Evolutionary conservation across 30 jellyfish, hydroid and myxozoan genomes (phyloP), one percentile per base, ranked within the genome.

Genomic region (Catostylus mosaicus): DNA sequence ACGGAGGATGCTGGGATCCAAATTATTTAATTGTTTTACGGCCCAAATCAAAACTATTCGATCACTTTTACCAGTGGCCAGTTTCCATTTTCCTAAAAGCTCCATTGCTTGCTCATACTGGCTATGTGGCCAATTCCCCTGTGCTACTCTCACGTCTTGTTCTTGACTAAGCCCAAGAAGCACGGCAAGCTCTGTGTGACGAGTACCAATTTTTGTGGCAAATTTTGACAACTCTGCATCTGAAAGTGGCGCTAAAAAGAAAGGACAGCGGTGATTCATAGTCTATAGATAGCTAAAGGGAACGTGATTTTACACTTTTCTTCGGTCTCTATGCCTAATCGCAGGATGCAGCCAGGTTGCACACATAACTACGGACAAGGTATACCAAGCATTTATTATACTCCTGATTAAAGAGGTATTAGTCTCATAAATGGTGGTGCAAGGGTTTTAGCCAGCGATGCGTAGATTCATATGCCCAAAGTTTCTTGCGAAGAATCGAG

Each of bases 201-300:
- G n/a, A 43, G 45, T n/a, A n/a, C 82, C 90, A 31, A 80, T 29
- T 82, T 35, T 51, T 19, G 30, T 38, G 16, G 90, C 90, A 26
- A 80, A 80, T 14, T 38, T 48, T 29, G 90, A 80, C 62, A 80
- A 11, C 29, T 80, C 83, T 50, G 19, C 12, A 34, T 70, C 78
- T 20, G 82, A 35, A 1, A 80, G 38, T 43, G 90, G 90, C n/a
- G 57, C 90, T 78, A 38, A 43, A 60, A 40, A 40, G 7, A 40
- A 40, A 5, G 54, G 54, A 40, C 7, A 5, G 54, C 54, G 14
- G 54, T 14, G 14, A 14, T 7, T 7, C 54, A 5, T 40, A 40
- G 54, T 40, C 7, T 40, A 14, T 7, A 40, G 14, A 40, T 40
- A 14, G n/a, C n/a, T n/a, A n/a, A n/a, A n/a, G n/a, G n/a, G n/a